Conservation (phyloP, 2,113 vertebrate species). For the Chaetorhynchus papuensis region DNA sequence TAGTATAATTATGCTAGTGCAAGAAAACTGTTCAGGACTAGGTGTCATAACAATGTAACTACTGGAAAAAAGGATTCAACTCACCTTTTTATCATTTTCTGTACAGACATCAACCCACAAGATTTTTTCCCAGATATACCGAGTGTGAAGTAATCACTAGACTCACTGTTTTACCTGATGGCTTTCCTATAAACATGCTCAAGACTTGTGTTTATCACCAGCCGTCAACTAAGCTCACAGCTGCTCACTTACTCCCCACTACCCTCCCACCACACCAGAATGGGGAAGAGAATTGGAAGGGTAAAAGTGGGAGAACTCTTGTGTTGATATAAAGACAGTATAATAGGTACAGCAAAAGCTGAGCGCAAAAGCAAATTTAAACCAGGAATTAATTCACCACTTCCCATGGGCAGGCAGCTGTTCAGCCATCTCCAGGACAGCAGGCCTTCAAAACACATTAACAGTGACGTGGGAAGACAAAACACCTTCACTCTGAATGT, state of each 20-base stretch:
- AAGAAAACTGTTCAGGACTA: neutral
- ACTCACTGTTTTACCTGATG: neutral
- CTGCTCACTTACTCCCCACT: fast-evolving
- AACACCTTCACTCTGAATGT: neutral
- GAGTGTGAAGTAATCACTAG: neutral
- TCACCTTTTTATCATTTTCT: neutral
- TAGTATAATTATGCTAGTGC: neutral
- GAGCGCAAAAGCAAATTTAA: neutral
- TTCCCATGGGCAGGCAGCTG: neutral
- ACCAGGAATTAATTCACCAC: neutral
- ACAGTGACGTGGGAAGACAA: neutral
- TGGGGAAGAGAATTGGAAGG: neutral
- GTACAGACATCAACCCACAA: neutral
- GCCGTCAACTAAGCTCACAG: neutral
- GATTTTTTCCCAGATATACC: neutral
- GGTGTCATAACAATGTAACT: neutral
- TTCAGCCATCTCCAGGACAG: neutral
- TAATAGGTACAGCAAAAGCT: neutral
- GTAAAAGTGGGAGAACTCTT: neutral
- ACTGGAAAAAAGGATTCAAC: neutral
- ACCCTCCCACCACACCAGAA: fast-evolving
- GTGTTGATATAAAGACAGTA: neutral
- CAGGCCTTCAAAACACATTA: neutral
- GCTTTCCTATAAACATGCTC: neutral
- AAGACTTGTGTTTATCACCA: neutral